Base-by-base conservation (phyloP, 2,797 vertebrate genomes). In the Melanotaenia parkinsoni region DNA sequence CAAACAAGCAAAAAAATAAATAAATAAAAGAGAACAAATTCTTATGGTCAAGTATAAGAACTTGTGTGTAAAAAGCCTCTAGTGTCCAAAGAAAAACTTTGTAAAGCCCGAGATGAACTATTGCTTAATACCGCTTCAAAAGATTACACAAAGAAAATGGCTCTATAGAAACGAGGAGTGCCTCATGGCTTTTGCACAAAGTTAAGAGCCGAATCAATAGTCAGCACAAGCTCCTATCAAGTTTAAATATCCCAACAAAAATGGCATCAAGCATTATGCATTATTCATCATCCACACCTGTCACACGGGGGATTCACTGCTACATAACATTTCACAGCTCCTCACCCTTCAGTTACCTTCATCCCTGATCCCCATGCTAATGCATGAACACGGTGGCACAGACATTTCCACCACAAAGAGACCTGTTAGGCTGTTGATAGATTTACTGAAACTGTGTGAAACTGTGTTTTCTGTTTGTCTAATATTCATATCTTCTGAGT, bases 201-300 rank as follows among this genome's bases (percentile, higher is more conserved):
- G 37, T 70, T 43, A 59, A 59, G 53, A 24, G 40, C 68, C 61
- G n/a, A 64, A 72, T 81, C 37, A 74, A 69, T 57, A 57, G 51
- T 69, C n/a, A 54, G n/a, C 4, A 24, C 70, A 64, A n/a, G 32
- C 70, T 53, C 28, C 60, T 9, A 3, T 59, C 33, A 45, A 43
- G 59, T 63, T 43, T 72, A 63, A 63, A 60, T 54, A 45, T 87
- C 84, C 53, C 72, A 66, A 47, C 77, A 81, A 82, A 82, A 83
- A 79, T 64, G 40, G 38, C 74, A 80, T 43, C 22, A 16, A 59
- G 63, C 40, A 4, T 69, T 35, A 76, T 85, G 64, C 58, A 76
- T 84, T 85, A 84, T 84, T 86, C 76, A 85, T 71, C 57, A 77
- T 62, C 64, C 73, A 66, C 82, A 86, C 69, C 76, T 86, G 83